Evolutionary conservation across 2,113 vertebrate species (phyloP).

Genomic region (Gnathonemus echidnorhynchus): DNA sequence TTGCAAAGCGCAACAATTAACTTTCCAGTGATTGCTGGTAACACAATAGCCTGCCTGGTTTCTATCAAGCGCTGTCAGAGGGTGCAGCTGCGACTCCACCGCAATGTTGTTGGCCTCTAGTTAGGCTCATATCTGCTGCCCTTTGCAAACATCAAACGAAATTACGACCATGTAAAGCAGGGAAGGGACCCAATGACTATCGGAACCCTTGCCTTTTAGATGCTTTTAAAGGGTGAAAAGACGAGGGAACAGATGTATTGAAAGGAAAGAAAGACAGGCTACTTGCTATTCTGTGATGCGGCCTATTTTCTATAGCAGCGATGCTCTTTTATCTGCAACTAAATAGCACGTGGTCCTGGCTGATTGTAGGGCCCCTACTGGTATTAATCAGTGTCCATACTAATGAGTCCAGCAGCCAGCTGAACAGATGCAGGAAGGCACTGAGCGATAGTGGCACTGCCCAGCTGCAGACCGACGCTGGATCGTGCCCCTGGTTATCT

Average conservation of each 20-base stretch:
- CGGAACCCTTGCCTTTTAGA: not conserved
- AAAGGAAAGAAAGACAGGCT: not conserved
- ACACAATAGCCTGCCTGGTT: slow-evolving; percentile 7
- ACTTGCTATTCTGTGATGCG: not conserved
- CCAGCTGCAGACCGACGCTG: not conserved
- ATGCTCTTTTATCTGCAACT: slow-evolving; percentile 8
- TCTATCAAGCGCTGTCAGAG: not conserved
- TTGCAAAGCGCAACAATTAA: slow-evolving; percentile 4
- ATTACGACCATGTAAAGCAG: not conserved
- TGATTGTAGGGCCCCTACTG: slow-evolving; percentile 19
- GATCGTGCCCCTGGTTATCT: not conserved
- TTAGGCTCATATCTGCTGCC: not conserved
- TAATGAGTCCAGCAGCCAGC: slow-evolving; percentile 16
- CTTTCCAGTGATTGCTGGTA: not conserved
- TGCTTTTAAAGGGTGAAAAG: slow-evolving; percentile 5
- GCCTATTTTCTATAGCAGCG: not conserved
- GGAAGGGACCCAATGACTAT: not conserved
- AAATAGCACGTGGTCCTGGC: slow-evolving; percentile 9
- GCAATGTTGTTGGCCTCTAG: not conserved
- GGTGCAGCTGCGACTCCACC: not conserved
- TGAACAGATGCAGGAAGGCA: not conserved
- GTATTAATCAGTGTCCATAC: slow-evolving; percentile 18
- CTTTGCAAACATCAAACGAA: not conserved
- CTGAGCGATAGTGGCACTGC: not conserved
- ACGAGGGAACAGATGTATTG: not conserved